Conservation (phyloP, 1,140 invertebrate species). For the Lanistes nyassanus region DNA sequence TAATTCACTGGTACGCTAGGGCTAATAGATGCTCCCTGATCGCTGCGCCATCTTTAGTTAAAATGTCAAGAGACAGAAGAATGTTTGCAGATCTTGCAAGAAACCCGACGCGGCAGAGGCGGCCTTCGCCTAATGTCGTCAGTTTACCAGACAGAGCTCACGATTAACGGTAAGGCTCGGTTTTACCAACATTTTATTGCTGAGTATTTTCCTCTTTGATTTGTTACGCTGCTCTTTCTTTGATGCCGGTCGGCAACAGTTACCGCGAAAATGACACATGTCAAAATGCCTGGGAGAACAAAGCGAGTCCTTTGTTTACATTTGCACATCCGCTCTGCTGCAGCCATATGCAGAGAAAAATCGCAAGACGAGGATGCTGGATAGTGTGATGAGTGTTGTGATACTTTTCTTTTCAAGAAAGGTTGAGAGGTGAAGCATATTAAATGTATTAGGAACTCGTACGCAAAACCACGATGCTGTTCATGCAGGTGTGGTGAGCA, state of each 20-base stretch:
- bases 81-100: slow-evolving; percentile 31
- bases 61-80: slow-evolving; percentile 31
- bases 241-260: slow-evolving; percentile 13
- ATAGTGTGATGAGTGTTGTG: background rate
- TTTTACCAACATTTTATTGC: background rate
- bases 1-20: background rate
- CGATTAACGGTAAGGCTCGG: slow-evolving; percentile 1
- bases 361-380: background rate
- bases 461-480: background rate
- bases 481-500: slow-evolving; percentile 17
- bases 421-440: background rate
- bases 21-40: slow-evolving; percentile 30
- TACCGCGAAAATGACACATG: slow-evolving; percentile 24
- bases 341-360: slow-evolving; percentile 12
- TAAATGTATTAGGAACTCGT: background rate
- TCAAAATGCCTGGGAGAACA: slow-evolving; percentile 15
- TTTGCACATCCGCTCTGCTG: slow-evolving; percentile 23
- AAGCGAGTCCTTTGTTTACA: slow-evolving; percentile 28
- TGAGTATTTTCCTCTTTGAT: background rate
- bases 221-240: background rate
- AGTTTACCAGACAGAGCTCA: background rate
- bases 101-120: slow-evolving; percentile 19
- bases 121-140: slow-evolving; percentile 24
- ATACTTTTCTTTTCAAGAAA: background rate
- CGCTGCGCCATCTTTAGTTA: slow-evolving; percentile 28